Base-by-base conservation (phyloP, 2,888 invertebrate genomes). In the Timandra comae region DNA sequence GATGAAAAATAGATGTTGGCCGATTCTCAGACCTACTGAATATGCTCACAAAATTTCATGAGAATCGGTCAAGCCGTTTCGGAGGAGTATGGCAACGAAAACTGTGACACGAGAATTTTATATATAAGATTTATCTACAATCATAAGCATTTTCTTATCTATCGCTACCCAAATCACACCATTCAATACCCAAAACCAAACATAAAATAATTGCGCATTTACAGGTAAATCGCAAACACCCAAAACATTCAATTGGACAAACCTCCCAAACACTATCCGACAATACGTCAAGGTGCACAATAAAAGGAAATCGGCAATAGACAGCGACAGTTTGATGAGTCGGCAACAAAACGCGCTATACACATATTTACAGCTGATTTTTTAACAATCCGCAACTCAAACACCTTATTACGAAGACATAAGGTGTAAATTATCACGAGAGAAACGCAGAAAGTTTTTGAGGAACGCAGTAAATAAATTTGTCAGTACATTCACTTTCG, bases 401-500 rank as follows among this genome's bases (percentile, higher is more conserved):
- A 22, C 21, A 24, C 33, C 30, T 39, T 47, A 33, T 8, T 29
- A 19, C 29, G 12, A 25, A 12, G 26, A 1, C 11, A 27, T 49
- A 52, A 46, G 42, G 52, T 40, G 41, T 26, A 43, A 34, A 38
- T 6, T 46, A 29, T 20, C 13, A 22, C 22, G 29, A 27, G 20
- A 24, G 31, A 40, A 19, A 11, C 24, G 33, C 16, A 12, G 30
- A 31, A 40, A 36, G 32, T 33, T 21, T 30, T 30, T 27, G 42
- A 36, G 30, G 34, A 37, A 16, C 29, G 39, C 28, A 30, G 37
- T 40, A 47, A 45, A 44, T 46, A 48, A 43, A 47, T 46, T 37
- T 47, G 50, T 43, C 47, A 32, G 36, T 38, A 47, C 49, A 50
- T 55, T 56, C 51, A 61, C 50, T 57, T 56, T 49, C 43, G 29